phyloP scores from a whole-genome alignment of 2,113 vertebrate species.

The Coturnix japonica region DNA sequence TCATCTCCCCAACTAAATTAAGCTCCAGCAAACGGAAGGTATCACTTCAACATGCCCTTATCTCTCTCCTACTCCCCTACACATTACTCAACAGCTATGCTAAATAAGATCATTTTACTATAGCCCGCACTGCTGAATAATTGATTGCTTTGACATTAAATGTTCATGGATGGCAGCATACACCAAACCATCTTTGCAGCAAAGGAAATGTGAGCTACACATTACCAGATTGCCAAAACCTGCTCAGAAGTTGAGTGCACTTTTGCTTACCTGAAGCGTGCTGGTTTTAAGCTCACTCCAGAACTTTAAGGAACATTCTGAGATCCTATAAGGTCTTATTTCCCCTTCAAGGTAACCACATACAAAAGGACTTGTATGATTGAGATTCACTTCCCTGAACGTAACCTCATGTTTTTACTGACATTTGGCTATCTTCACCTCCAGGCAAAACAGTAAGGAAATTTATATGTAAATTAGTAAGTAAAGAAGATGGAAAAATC shows the following conservation, averaged over 20 bases:
- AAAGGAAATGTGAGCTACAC: not conserved
- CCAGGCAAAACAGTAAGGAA: not conserved
- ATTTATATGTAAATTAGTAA: not conserved
- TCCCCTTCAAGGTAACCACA: not conserved
- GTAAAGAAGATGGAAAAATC: not conserved
- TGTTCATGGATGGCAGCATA: not conserved
- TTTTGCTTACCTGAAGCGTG: not conserved
- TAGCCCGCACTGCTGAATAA: conserved; percentile 33
- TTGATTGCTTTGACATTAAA: conserved; percentile 43
- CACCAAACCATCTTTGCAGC: not conserved
- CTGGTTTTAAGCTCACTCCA: not conserved
- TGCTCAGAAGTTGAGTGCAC: not conserved
- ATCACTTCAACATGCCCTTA: not conserved
- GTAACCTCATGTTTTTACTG: not conserved
- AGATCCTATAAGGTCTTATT: not conserved
- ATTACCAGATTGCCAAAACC: not conserved
- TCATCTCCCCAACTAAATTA: not conserved
- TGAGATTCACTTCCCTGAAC: not conserved
- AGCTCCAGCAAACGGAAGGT: not conserved
- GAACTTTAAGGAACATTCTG: not conserved
- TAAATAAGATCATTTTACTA: conserved; percentile 18
- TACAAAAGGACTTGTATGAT: not conserved
- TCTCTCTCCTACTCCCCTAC: not conserved
- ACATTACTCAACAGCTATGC: not conserved
- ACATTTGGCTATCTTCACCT: not conserved